A percentile compares a stretch with the other conserved stretches of the same genome.
phyloP scores from a whole-genome alignment of 2,797 vertebrate species.

The Sebastes melanostomus region DNA sequence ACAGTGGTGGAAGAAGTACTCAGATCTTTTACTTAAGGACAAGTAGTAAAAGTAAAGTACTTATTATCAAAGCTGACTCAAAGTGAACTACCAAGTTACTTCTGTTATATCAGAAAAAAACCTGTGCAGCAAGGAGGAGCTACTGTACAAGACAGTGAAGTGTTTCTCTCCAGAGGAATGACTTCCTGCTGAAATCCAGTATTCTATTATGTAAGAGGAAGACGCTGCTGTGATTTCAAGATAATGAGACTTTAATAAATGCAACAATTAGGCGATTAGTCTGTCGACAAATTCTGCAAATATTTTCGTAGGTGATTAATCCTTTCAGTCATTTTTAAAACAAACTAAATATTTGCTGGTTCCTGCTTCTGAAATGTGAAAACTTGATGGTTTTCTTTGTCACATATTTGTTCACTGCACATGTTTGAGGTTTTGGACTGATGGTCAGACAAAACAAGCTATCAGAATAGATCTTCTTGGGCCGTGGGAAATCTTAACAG shows the following conservation, averaged over 20 bases:
- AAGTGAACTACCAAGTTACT: background rate
- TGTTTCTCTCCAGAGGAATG: background rate
- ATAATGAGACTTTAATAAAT: background rate
- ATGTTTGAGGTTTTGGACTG: no score
- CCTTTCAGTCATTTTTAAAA: no score
- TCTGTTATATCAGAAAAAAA: background rate
- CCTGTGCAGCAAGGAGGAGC: background rate
- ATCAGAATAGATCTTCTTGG: no score
- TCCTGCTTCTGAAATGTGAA: background rate
- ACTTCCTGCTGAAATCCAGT: background rate
- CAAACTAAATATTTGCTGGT: no score
- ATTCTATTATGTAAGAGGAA: background rate
- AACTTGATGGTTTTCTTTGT: background rate
- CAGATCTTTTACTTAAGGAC: background rate
- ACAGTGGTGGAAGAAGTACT: background rate
- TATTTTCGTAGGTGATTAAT: no score
- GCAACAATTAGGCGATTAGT: background rate
- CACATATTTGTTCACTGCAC: no score
- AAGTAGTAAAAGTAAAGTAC: background rate
- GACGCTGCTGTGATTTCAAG: background rate
- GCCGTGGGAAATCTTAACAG: rapidly evolving
- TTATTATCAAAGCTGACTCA: background rate
- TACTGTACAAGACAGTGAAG: background rate
- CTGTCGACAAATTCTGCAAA: no score
- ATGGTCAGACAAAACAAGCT: rapidly evolving